phyloP scores from a whole-genome alignment of 1,140 invertebrate species.

The Zaprionus davidi region DNA sequence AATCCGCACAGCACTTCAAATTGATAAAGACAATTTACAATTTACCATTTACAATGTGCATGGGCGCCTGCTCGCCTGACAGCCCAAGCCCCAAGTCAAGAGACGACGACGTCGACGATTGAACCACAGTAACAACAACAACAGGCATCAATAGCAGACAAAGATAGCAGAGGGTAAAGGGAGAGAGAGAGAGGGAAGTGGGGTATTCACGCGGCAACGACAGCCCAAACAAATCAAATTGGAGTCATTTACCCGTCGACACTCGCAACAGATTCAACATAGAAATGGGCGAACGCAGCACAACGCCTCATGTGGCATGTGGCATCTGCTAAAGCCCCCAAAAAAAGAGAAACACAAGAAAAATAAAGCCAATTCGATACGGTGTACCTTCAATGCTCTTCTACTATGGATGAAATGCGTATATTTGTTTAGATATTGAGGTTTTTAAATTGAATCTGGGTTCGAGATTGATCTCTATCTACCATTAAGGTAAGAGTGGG shows the following conservation, averaged over 20 bases:
- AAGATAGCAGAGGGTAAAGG: conserved; percentile 11
- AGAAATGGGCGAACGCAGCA: neutral
- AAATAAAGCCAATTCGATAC: conserved; percentile 10
- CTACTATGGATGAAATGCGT: neutral
- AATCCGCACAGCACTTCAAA: conserved; percentile 78
- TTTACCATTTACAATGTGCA: conserved; percentile 60
- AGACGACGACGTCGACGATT: conserved; percentile 41
- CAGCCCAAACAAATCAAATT: conserved; percentile 78
- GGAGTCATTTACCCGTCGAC: conserved; percentile 78
- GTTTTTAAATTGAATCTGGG: neutral
- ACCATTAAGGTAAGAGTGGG: neutral
- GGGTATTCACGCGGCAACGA: conserved; percentile 11
- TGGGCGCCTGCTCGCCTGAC: conserved; percentile 47
- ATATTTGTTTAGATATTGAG: neutral
- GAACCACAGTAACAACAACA: conserved; percentile 16
- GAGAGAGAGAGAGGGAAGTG: too few species aligned
- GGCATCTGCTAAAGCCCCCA: conserved; percentile 23
- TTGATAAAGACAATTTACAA: conserved; percentile 81
- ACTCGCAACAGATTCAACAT: conserved; percentile 38
- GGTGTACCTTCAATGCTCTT: conserved; percentile 22
- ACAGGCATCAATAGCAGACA: conserved; percentile 52
- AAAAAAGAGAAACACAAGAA: neutral
- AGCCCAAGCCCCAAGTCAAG: conserved; percentile 11
- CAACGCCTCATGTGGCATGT: conserved; percentile 7
- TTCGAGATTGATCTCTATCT: neutral